These are phyloP conservation scores for Cladorhizidae sp. DNA, from an alignment of 37 sponge, comb jelly and placozoan genomes.

Conservation along the genomic window DNA sequence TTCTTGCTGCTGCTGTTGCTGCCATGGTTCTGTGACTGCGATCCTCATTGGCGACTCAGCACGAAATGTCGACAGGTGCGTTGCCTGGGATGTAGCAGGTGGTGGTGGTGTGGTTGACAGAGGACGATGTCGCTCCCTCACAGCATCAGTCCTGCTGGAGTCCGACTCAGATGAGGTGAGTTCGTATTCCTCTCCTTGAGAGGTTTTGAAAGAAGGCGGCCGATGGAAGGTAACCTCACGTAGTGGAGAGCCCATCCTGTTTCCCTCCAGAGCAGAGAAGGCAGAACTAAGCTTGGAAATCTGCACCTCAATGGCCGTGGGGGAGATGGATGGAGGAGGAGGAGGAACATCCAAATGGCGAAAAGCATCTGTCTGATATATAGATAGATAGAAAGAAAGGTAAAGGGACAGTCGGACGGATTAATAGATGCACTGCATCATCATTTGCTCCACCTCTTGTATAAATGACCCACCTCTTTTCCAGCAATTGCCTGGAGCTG, in stretches of 20 bases:
- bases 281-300: not conserved
- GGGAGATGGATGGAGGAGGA: slow-evolving; percentile 26
- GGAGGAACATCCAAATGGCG: slow-evolving; percentile 17
- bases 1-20: too few relatives aligned
- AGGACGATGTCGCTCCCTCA: not conserved
- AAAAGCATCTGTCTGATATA: not conserved
- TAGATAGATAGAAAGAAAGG: not conserved
- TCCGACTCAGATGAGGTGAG: not conserved
- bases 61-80: not conserved
- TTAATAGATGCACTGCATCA: too few relatives aligned
- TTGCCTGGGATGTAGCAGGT: not conserved
- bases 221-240: too few relatives aligned
- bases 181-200: not conserved
- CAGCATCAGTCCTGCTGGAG: not conserved
- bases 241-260: too few relatives aligned
- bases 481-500: slow-evolving; percentile 13
- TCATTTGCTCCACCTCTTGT: too few relatives aligned
- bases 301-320: not conserved
- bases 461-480: too few relatives aligned
- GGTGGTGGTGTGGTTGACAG: not conserved
- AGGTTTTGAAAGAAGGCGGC: not conserved
- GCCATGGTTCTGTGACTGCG: too few relatives aligned
- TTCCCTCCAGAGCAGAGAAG: not conserved
- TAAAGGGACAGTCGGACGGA: too few relatives aligned
- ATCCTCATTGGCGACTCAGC: too few relatives aligned